Conservation (phyloP, 1,140 invertebrate genomes). For the Brachystomella parvula region DNA sequence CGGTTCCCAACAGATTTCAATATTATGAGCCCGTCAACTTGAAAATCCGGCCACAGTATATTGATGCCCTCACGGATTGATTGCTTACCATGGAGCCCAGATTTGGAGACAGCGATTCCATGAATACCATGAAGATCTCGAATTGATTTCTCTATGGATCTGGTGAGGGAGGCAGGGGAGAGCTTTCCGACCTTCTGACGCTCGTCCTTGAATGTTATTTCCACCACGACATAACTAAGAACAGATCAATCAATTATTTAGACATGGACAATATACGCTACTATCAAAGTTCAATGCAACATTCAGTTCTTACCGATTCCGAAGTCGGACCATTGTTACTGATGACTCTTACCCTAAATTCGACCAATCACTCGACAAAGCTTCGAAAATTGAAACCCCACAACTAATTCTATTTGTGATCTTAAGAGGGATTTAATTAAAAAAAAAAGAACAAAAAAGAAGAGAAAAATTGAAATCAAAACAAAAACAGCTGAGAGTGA, state of each 20-base stretch:
- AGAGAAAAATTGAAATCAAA: too few species aligned
- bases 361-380: too few species aligned
- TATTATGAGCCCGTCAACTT: too few species aligned
- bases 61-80: neutral
- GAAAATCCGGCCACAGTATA: too few species aligned
- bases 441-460: too few species aligned
- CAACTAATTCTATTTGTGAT: too few species aligned
- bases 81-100: slow-evolving; percentile 24
- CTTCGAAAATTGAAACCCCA: too few species aligned
- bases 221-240: slow-evolving; percentile 21
- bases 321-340: slow-evolving; percentile 7
- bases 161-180: slow-evolving; percentile 4
- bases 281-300: neutral
- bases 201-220: neutral
- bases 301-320: slow-evolving; percentile 12
- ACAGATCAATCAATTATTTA: neutral
- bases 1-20: neutral
- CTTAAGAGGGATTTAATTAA: too few species aligned
- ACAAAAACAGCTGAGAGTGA: too few species aligned
- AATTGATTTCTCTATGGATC: slow-evolving; percentile 24
- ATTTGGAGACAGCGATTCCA: slow-evolving; percentile 21
- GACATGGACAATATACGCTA: neutral
- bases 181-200: neutral
- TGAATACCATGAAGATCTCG: slow-evolving; percentile 28
- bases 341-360: neutral